Base-by-base conservation (phyloP, 2,113 vertebrate species). In the Varanus komodoensis region DNA sequence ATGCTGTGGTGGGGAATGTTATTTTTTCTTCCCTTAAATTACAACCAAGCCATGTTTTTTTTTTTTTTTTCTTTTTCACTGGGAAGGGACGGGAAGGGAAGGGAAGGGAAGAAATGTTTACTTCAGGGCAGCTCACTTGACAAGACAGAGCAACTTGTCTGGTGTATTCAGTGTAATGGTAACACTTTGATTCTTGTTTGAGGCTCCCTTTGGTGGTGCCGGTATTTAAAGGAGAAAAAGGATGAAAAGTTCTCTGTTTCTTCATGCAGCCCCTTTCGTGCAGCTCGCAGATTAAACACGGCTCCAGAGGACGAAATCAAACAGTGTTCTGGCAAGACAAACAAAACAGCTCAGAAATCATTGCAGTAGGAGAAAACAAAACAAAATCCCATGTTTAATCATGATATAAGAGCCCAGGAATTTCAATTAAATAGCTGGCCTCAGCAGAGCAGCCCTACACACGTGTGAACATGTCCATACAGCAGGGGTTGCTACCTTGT, bases 11-110 rank as follows among this genome's bases (percentile, higher is more conserved):
- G 86, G 95, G 91, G 93, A 88, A 86, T 85, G 48, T 21, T 93
- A 54, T 94, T 96, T 96, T 44, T 93, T 95, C 95, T 92, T 83
- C 90, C 77, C 91, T 93, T 77, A 89, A 87, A 69, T 92, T 95
- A 68, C 87, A 92, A 14, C 87, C 74, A 52, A 83, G 38, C 86
- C 82, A 90, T 32, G 64, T 50, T 2, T 74, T 89, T 61, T 64
- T 19, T 4, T 4, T 14, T 2, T 61, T 64, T 64, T 64, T 64
- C 61, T 78, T 44, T 86, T 82, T 64, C 38, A 44, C 3, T 44
- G 38, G 38, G 38, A 44, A n/a, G n/a, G n/a, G n/a, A n/a, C n/a
- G n/a, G n/a, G 8, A 74, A 17, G 27, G n/a, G 50, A 25, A 89
- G 92, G 92, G 21, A 27, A 68, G 82, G 68, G 3, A 38, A 71